Percentiles rank a stretch among this genome's conserved stretches.
Conservation (phyloP, 2,113 vertebrate species). For the Cochlearius cochlearius region DNA sequence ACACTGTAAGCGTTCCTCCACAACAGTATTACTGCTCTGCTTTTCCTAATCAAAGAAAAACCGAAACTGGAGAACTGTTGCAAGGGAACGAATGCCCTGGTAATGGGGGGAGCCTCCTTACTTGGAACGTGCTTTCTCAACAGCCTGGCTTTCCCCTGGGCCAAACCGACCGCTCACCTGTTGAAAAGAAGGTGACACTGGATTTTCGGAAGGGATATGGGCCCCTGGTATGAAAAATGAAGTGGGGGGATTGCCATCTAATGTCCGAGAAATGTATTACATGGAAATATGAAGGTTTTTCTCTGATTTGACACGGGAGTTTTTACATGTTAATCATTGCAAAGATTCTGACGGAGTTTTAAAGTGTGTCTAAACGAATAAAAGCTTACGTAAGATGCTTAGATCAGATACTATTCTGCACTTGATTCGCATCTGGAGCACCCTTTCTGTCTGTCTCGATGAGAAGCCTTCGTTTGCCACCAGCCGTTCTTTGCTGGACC, state of each 20-base stretch:
- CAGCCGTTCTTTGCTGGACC: not conserved
- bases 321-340: slow-evolving; percentile 25
- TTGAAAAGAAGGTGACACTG: not conserved
- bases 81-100: not conserved
- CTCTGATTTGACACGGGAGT: not conserved
- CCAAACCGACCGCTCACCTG: not conserved
- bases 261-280: slow-evolving; percentile 67
- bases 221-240: slow-evolving; percentile 25
- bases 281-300: slow-evolving; percentile 59
- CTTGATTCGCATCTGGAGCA: not conserved
- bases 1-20: accelerated
- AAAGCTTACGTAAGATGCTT: not conserved
- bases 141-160: not conserved
- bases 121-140: not conserved
- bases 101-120: accelerated
- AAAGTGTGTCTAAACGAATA: slow-evolving; percentile 30
- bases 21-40: not conserved
- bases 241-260: slow-evolving; percentile 72
- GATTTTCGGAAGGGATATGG: slow-evolving; percentile 11
- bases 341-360: not conserved
- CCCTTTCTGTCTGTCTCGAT: not conserved
- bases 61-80: not conserved
- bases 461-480: not conserved
- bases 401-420: slow-evolving; percentile 4
- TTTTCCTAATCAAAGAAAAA: not conserved